Base-by-base conservation (phyloP, 2,888 invertebrate genomes). In the Onchidella celtica region DNA sequence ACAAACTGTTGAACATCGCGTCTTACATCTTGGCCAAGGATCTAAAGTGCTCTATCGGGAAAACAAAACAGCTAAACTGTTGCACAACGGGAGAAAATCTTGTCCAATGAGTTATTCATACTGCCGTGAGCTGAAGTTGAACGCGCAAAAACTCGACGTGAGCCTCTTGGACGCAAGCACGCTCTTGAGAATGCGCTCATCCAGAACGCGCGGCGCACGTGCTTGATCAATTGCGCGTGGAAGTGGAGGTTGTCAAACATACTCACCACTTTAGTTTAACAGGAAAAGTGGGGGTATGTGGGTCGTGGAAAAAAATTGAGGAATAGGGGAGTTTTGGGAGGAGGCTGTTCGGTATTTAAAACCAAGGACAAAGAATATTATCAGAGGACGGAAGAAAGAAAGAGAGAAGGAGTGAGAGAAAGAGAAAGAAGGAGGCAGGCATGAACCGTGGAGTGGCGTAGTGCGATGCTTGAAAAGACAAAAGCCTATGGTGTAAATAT, bases 401-500 rank as follows among this genome's bases (percentile, higher is more conserved):
- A 36, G 69, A 69, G 69, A 40, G 69, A 69, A 40, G 38, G n/a
- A 69, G 69, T 14, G 38, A 38, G 69, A 69, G 11, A n/a, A n/a
- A n/a, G n/a, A n/a, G n/a, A n/a, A n/a, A n/a, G n/a, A n/a, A n/a
- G n/a, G n/a, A n/a, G n/a, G n/a, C n/a, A n/a, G n/a, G n/a, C n/a
- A n/a, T n/a, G n/a, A n/a, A n/a, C n/a, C n/a, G n/a, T n/a, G 11
- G 11, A 55, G n/a, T n/a, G n/a, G n/a, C n/a, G n/a, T n/a, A n/a
- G n/a, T n/a, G n/a, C n/a, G n/a, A n/a, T n/a, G n/a, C n/a, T n/a
- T n/a, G n/a, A n/a, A n/a, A n/a, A n/a, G n/a, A n/a, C n/a, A n/a
- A n/a, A n/a, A n/a, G n/a, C n/a, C n/a, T n/a, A n/a, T n/a, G n/a
- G n/a, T n/a, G n/a, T n/a, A n/a, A n/a, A n/a, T n/a, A n/a, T n/a